Base-by-base conservation (phyloP, 2,888 invertebrate species). In the Polymixis flavicincta region DNA sequence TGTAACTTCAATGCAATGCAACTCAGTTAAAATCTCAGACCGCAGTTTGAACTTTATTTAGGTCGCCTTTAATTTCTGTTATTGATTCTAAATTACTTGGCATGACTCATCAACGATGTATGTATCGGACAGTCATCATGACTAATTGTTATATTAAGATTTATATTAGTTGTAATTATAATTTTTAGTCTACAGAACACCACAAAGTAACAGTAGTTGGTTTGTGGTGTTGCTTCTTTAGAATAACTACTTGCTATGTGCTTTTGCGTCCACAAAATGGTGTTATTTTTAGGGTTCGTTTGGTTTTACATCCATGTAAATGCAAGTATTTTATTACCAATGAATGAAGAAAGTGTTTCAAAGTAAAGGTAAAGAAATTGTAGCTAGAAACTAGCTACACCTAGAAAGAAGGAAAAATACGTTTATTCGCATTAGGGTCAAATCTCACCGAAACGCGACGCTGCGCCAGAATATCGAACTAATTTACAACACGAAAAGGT, bases 11-110 rank as follows among this genome's bases (percentile, higher is more conserved):
- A 71, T 60, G 48, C 25, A 55, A 68, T 68, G 17, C 54, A 78
- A 55, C 66, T 59, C 37, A 69, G 69, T 59, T 66, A 25, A 74
- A 71, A 75, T 65, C 42, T 7, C 64, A 83, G 78, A 71, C 83
- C 71, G 48, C 75, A 84, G 50, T 42, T 50, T 52, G 59, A 72
- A 84, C 75, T 75, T 54, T 42, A 72, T 84, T 80, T 57, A 64
- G 80, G 70, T 71, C 48, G 57, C 17, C 22, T 69, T 78, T 32
- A 66, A 59, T 76, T 32, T 60, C 19, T 61, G 22, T 71, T 65
- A 83, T 55, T 71, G 61, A 50, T 59, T 70, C 45, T 50, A 37
- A 81, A 71, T 81, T 59, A 79, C 57, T 67, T 64, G 42, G n/a
- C 66, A 67, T 81, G 79, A 83, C 61, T 54, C 78, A 70, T 70